phyloP scores from a whole-genome alignment of 2,888 invertebrate species.

The Gisinianus flammeolus region DNA sequence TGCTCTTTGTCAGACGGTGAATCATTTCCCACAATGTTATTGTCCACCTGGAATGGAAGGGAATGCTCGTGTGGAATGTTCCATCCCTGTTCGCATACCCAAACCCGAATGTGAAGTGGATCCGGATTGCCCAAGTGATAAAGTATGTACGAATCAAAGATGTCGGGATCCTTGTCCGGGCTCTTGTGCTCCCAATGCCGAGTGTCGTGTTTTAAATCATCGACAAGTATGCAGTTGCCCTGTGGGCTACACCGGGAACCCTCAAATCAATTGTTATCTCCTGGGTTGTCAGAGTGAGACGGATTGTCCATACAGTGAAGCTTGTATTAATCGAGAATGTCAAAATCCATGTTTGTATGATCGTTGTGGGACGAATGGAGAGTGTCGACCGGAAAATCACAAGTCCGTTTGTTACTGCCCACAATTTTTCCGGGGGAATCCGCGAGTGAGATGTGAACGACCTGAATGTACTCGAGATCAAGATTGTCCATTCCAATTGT shows the following conservation, averaged over 20 bases:
- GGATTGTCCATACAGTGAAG: slow-evolving; percentile 81
- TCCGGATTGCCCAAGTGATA: slow-evolving; percentile 79
- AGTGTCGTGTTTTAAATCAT: slow-evolving; percentile 62
- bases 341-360: slow-evolving; percentile 78
- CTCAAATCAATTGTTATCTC: slow-evolving; percentile 60
- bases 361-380: slow-evolving; percentile 80
- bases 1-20: slow-evolving; percentile 77
- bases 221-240: slow-evolving; percentile 67
- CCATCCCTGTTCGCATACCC: slow-evolving; percentile 65
- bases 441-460: slow-evolving; percentile 76
- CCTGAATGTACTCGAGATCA: slow-evolving; percentile 77
- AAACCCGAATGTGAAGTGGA: slow-evolving; percentile 78
- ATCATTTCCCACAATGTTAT: slow-evolving; percentile 82
- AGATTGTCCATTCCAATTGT: slow-evolving; percentile 79
- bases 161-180: slow-evolving; percentile 80
- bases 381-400: slow-evolving; percentile 77
- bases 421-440: slow-evolving; percentile 77
- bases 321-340: slow-evolving; percentile 82
- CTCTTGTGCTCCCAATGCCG: slow-evolving; percentile 62
- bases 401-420: slow-evolving; percentile 79
- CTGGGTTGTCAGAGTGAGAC: slow-evolving; percentile 85
- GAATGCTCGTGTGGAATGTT: slow-evolving; percentile 77
- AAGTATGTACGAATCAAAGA: slow-evolving; percentile 77
- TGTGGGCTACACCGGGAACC: slow-evolving; percentile 76
- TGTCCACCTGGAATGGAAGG: slow-evolving; percentile 81